These are phyloP conservation scores for Coreoperca whiteheadi DNA, from an alignment of 2,113 vertebrate genomes.

Conservation along the genomic window DNA sequence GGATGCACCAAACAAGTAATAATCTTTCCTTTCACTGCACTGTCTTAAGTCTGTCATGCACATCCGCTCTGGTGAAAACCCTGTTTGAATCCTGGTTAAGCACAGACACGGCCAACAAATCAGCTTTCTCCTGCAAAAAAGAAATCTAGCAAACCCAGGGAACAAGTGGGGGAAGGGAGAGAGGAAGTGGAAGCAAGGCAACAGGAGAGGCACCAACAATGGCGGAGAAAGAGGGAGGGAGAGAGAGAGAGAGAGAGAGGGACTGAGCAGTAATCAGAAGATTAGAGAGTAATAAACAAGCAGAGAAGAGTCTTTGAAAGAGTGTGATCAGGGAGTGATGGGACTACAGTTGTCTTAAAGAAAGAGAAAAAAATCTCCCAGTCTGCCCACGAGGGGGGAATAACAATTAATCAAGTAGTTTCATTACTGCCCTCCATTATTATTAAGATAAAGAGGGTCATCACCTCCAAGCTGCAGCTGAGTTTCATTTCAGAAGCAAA, in stretches of 20 bases:
- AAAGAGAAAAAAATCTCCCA: background rate
- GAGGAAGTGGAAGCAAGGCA: constrained; percentile 12
- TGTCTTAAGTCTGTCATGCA: constrained; percentile 15
- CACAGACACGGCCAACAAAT: constrained; percentile 16
- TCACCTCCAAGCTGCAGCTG: constrained; percentile 48
- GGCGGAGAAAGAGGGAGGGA: background rate
- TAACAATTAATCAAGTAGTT: constrained; percentile 62
- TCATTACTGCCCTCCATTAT: constrained; percentile 58
- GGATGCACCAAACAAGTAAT: constrained; percentile 4
- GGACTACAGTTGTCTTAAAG: background rate
- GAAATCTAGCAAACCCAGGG: constrained; percentile 16
- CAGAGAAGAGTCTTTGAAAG: constrained; percentile 10
- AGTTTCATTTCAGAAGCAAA: constrained; percentile 45
- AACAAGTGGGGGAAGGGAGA: constrained; percentile 50
- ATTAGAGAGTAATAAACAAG: constrained; percentile 56
- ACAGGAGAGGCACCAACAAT: constrained; percentile 48
- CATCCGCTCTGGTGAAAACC: constrained; percentile 7
- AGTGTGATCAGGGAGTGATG: constrained; percentile 5
- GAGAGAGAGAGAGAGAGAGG: constrained; percentile 3
- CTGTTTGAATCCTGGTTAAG: constrained; percentile 16
- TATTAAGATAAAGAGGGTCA: constrained; percentile 59
- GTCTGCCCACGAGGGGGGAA: constrained; percentile 21
- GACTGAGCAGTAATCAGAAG: constrained; percentile 43
- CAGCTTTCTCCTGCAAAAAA: constrained; percentile 14
- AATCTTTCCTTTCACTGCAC: constrained; percentile 17